These are phyloP conservation scores for Glaucopsyche alexis DNA, from an alignment of 2,888 invertebrate genomes.

Conservation along the genomic window DNA sequence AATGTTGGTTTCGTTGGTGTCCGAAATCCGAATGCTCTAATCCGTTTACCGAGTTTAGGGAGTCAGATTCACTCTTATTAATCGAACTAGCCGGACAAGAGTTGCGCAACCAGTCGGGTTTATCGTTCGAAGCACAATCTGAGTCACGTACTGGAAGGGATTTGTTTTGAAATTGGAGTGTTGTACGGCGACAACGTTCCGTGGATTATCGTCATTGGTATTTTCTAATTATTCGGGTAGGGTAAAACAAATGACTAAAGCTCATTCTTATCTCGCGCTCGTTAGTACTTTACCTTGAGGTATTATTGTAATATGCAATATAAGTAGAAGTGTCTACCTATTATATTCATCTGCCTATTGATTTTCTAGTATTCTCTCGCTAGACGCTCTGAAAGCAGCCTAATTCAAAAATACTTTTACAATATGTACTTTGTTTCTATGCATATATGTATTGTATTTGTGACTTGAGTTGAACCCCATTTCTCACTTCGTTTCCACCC, in stretches of 20 bases:
- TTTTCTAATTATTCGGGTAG: constrained; percentile 59
- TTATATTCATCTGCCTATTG: background rate
- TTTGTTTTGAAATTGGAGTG: constrained; percentile 79
- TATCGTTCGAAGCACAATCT: constrained; percentile 70
- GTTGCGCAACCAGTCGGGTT: constrained; percentile 62
- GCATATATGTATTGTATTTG: background rate
- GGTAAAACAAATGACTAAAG: constrained; percentile 21
- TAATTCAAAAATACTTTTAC: background rate
- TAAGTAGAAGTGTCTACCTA: background rate
- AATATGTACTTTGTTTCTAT: background rate
- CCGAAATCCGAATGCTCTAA: background rate
- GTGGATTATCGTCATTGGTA: constrained; percentile 69
- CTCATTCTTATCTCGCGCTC: constrained; percentile 1
- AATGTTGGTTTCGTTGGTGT: background rate
- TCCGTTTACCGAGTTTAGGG: constrained; percentile 26
- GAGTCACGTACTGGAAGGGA: constrained; percentile 75
- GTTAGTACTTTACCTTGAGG: background rate
- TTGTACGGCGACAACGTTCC: constrained; percentile 64
- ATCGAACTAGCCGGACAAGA: constrained; percentile 50
- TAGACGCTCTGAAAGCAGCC: background rate
- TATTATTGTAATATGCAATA: background rate
- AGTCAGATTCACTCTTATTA: constrained; percentile 66
- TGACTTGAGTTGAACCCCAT: background rate
- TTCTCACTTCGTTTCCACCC: constrained; percentile 13
- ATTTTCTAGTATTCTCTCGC: background rate